Evolutionary conservation across 2,113 vertebrate species (phyloP).

Genomic region (Chiloscyllium plagiosum): DNA sequence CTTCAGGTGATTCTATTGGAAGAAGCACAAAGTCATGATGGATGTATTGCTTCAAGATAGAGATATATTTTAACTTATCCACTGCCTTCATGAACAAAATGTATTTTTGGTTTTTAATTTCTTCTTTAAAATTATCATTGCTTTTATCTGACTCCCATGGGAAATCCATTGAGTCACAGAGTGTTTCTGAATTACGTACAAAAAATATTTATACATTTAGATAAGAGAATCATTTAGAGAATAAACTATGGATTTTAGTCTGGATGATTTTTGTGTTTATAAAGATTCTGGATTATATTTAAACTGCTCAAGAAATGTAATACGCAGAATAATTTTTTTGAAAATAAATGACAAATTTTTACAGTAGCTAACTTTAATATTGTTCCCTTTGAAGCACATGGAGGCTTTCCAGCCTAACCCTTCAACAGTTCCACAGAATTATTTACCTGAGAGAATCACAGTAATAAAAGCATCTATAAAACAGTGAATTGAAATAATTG

Average conservation of each 20-base stretch:
- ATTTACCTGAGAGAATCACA: neutral
- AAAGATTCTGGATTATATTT: neutral
- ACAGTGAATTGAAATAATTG: neutral
- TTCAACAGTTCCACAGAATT: neutral
- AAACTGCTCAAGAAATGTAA: neutral
- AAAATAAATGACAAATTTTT: neutral
- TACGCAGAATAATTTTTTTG: neutral
- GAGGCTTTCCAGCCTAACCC: neutral
- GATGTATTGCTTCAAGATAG: neutral
- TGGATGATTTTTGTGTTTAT: neutral
- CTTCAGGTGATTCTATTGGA: slow-evolving; percentile 84
- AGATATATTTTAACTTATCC: neutral
- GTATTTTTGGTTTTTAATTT: neutral
- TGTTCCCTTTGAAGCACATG: neutral
- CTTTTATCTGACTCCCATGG: neutral
- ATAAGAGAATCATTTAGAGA: neutral
- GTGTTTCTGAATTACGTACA: neutral
- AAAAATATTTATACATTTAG: neutral
- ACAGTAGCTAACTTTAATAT: neutral
- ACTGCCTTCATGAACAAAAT: no score
- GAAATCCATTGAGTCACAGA: neutral
- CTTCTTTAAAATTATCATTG: neutral
- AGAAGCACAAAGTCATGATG: neutral
- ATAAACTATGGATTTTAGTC: neutral
- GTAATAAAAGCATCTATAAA: neutral